phyloP scores from a whole-genome alignment of 2,888 invertebrate genomes.

The Cheilosia grossa region DNA sequence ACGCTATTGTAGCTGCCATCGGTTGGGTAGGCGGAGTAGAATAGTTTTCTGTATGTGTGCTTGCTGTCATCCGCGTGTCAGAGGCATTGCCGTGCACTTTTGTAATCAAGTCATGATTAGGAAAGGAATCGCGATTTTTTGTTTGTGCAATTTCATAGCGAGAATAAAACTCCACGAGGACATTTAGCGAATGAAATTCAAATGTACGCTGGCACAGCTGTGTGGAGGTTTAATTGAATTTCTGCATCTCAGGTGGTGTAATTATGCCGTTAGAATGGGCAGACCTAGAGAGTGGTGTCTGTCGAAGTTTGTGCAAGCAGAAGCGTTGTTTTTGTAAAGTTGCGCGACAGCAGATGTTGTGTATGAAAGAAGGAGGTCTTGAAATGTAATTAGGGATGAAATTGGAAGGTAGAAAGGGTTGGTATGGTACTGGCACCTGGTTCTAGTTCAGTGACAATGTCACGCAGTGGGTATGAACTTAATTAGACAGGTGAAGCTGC shows the following conservation, averaged over 20 bases:
- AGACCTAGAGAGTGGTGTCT: not conserved
- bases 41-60: not conserved
- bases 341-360: conserved; percentile 13
- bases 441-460: too few relatives aligned
- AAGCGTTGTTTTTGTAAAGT: conserved; percentile 9
- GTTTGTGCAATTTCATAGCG: not conserved
- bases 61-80: conserved; percentile 27
- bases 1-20: conserved; percentile 23
- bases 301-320: conserved; percentile 4
- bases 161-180: conserved; percentile 1
- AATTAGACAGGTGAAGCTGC: too few relatives aligned
- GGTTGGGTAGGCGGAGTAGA: conserved; percentile 7
- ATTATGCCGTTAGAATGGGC: conserved; percentile 29
- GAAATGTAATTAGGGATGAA: conserved; percentile 21
- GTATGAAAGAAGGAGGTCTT: not conserved
- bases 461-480: too few relatives aligned
- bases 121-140: not conserved
- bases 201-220: conserved; percentile 4
- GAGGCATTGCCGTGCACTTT: conserved; percentile 44
- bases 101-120: conserved; percentile 27
- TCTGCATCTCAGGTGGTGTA: conserved; percentile 49
- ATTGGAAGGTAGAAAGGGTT: not conserved
- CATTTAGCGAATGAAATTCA: conserved; percentile 21
- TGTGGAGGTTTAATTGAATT: conserved; percentile 48
- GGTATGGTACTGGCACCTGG: too few relatives aligned